Conservation (phyloP, 2,888 invertebrate species). For the Ecliptopera silaceata region DNA sequence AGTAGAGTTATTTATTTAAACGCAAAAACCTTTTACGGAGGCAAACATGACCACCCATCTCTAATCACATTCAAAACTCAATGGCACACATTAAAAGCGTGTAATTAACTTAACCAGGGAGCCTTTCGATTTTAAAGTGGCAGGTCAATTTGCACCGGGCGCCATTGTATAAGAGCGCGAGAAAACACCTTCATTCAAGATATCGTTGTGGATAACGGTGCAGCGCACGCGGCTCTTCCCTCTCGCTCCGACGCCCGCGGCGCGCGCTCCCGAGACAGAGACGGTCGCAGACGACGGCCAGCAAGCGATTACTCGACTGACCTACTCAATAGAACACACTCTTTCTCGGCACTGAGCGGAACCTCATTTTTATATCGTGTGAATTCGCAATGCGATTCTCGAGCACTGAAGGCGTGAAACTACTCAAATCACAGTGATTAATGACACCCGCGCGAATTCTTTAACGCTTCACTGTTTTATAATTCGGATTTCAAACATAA, state of each 20-base stretch:
- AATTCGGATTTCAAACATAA: constrained; percentile 25
- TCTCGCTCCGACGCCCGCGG: constrained; percentile 43
- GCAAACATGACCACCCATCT: constrained; percentile 41
- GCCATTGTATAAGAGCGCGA: constrained; percentile 80
- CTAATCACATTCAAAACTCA: constrained; percentile 40
- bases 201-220: constrained; percentile 81
- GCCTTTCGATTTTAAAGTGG: constrained; percentile 74
- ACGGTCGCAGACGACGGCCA: constrained; percentile 62
- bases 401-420: constrained; percentile 62
- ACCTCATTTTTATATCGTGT: constrained; percentile 80
- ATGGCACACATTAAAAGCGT: constrained; percentile 49
- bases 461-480: constrained; percentile 35
- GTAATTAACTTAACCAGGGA: constrained; percentile 63
- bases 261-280: constrained; percentile 42
- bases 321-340: constrained; percentile 81
- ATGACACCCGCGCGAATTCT: constrained; percentile 39
- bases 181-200: constrained; percentile 83
- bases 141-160: constrained; percentile 62
- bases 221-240: constrained; percentile 60
- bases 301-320: constrained; percentile 81
- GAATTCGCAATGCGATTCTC: constrained; percentile 69
- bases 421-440: constrained; percentile 51
- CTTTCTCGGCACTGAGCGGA: constrained; percentile 82
- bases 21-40: constrained; percentile 30
- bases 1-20: constrained; percentile 19